Base-by-base conservation (phyloP, 2,888 invertebrate species). In the Crioceris asparagi region DNA sequence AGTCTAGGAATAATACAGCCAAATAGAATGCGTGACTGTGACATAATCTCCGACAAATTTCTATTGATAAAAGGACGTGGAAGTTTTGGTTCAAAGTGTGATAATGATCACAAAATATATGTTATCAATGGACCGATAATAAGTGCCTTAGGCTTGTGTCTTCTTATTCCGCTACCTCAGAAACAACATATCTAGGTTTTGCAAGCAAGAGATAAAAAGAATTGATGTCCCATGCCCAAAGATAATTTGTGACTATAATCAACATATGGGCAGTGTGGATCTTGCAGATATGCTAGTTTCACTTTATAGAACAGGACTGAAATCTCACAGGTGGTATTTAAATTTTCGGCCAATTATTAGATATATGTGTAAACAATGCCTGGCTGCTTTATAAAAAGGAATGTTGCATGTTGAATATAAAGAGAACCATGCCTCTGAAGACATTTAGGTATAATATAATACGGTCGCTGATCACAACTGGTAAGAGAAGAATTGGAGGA, bases 241-340 rank as follows among this genome's bases (percentile, higher is more conserved):
- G 18, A 27, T 38, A n/a, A 23, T 41, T 15, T 32, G 32, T 21
- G 23, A 38, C 7, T 35, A 41, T 19, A 37, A 40, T 23, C 23
- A 15, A 17, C 40, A 36, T 23, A 36, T 40, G 40, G 36, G 33
- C 26, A 36, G 32, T 12, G 35, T 30, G 14, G 31, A 36, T 32
- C 16, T 31, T 8, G 32, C 23, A 17, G 17, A 35, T 12, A 31
- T 32, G 18, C 12, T 40, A 14, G 36, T 40, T 17, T 37, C 6
- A 29, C 14, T 37, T 15, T 38, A 41, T 17, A 29, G 34, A 31
- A 38, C 25, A 8, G 30, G 27, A 32, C 30, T 38, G 11, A 40
- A 40, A 32, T 26, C 31, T 19, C 34, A 32, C 10, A n/a, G 26
- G 10, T 36, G 36, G 32, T 36, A 31, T 23, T 16, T 38, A 15